phyloP scores from a whole-genome alignment of 2,113 vertebrate genomes.

The Forbesichthys agassizii region DNA sequence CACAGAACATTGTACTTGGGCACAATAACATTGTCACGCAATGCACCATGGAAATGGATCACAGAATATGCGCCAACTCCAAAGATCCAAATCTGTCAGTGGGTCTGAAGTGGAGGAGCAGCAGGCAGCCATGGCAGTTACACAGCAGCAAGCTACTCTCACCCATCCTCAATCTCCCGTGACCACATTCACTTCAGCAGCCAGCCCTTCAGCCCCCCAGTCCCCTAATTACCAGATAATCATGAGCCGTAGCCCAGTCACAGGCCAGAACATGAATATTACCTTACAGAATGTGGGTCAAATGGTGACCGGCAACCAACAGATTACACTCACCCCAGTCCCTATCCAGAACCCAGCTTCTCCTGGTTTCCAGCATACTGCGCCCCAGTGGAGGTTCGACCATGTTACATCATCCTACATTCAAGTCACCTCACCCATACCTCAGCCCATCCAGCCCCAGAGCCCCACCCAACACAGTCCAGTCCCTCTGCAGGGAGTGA shows the following conservation, averaged over 20 bases:
- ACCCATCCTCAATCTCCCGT: constrained; percentile 88
- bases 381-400: constrained; percentile 86
- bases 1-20: constrained; percentile 53
- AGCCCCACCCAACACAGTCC: constrained; percentile 89
- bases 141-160: constrained; percentile 72
- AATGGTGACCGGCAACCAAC: constrained; percentile 84
- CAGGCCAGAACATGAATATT: constrained; percentile 92
- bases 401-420: constrained; percentile 87
- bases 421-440: constrained; percentile 87
- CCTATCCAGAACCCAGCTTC: constrained; percentile 84
- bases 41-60: constrained; percentile 98
- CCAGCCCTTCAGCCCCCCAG: constrained; percentile 88
- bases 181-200: constrained; percentile 84
- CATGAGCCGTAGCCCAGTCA: constrained; percentile 89
- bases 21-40: constrained; percentile 75
- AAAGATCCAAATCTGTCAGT: constrained; percentile 87
- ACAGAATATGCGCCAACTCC: constrained; percentile 90
- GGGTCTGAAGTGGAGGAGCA: constrained; percentile 90
- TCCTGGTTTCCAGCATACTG: constrained; percentile 87
- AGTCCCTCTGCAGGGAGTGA: constrained; percentile 79
- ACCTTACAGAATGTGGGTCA: constrained; percentile 89
- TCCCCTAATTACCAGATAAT: constrained; percentile 92
- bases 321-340: constrained; percentile 86
- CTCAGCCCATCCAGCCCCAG: constrained; percentile 86
- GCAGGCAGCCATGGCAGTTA: constrained; percentile 75